These are phyloP conservation scores for Enteromius fasciolatus DNA, from an alignment of 2,797 vertebrate species.

Conservation along the genomic window DNA sequence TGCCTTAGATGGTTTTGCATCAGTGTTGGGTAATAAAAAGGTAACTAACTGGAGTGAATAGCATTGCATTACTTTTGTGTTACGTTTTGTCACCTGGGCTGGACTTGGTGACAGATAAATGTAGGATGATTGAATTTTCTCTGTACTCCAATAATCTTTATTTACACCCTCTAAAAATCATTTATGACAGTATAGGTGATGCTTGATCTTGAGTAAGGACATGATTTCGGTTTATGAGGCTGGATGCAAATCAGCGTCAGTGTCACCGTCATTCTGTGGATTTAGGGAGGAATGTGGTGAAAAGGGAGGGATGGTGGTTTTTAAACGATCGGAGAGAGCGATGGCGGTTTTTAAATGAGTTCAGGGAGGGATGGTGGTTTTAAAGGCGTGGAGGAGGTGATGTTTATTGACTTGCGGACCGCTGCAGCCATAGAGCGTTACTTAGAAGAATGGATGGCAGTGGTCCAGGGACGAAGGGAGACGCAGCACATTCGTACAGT, in stretches of 20 bases:
- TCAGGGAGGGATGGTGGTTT: slow-evolving; percentile 56
- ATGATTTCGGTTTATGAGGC: background rate
- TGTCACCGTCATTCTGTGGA: slow-evolving; percentile 17
- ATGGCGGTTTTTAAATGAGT: slow-evolving; percentile 56
- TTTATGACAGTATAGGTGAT: background rate
- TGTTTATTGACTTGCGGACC: slow-evolving; percentile 62
- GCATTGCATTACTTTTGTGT: background rate
- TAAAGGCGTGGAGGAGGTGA: slow-evolving; percentile 53
- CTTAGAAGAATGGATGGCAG: slow-evolving; percentile 74
- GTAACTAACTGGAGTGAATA: background rate
- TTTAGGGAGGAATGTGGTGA: slow-evolving; percentile 42
- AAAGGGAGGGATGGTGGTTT: slow-evolving; percentile 51
- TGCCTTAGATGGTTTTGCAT: background rate
- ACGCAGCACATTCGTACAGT: background rate
- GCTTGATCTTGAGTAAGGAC: background rate
- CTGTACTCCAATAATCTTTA: background rate
- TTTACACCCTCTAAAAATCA: background rate
- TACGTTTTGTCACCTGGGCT: background rate
- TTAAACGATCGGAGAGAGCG: slow-evolving; percentile 48
- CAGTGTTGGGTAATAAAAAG: background rate
- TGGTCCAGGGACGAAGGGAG: slow-evolving; percentile 67
- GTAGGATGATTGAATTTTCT: background rate
- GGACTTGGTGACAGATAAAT: background rate
- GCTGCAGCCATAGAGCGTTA: slow-evolving; percentile 54
- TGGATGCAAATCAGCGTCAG: slow-evolving; percentile 16